These are phyloP conservation scores for Chrysogorgia sp. DNA, from an alignment of 92 coral and sea anemone genomes.

Conservation along the genomic window DNA sequence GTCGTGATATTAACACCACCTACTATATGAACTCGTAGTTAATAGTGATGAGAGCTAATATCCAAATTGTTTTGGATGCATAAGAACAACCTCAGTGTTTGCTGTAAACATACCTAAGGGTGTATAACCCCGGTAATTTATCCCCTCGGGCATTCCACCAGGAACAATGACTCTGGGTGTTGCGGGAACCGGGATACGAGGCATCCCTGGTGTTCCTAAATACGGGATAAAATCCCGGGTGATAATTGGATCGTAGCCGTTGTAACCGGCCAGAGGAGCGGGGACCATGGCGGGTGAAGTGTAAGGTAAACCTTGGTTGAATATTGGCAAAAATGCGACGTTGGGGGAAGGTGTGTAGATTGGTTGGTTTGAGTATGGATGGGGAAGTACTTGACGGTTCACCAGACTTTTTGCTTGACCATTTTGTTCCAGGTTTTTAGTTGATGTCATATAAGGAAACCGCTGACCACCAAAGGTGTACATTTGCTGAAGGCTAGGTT, in stretches of 20 bases:
- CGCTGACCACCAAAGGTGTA: constrained; percentile 18
- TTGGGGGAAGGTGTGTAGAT: constrained; percentile 1
- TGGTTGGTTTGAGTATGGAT: constrained; percentile 2
- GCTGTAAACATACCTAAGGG: constrained; percentile 41
- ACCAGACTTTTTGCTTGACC: neutral
- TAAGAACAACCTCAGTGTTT: constrained; percentile 37
- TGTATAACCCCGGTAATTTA: constrained; percentile 20
- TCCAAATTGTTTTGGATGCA: neutral
- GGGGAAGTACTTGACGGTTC: neutral
- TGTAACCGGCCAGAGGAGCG: constrained; percentile 21
- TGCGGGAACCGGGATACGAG: constrained; percentile 23
- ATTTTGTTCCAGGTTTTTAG: neutral
- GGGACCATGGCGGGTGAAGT: constrained; percentile 6
- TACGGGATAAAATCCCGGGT: constrained; percentile 43
- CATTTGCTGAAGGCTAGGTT: constrained; percentile 4
- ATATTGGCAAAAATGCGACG: neutral
- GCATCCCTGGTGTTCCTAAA: constrained; percentile 2
- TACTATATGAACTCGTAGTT: too few relatives aligned
- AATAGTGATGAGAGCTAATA: neutral
- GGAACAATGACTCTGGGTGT: constrained; percentile 16
- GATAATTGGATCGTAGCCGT: constrained; percentile 34
- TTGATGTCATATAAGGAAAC: neutral
- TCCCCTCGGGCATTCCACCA: constrained; percentile 1
- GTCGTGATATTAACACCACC: too few relatives aligned
- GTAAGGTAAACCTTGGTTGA: neutral